Evolutionary conservation across 2,888 invertebrate species (phyloP), one percentile per base, ranked within the genome.

Genomic region (Eristalis arbustorum): DNA sequence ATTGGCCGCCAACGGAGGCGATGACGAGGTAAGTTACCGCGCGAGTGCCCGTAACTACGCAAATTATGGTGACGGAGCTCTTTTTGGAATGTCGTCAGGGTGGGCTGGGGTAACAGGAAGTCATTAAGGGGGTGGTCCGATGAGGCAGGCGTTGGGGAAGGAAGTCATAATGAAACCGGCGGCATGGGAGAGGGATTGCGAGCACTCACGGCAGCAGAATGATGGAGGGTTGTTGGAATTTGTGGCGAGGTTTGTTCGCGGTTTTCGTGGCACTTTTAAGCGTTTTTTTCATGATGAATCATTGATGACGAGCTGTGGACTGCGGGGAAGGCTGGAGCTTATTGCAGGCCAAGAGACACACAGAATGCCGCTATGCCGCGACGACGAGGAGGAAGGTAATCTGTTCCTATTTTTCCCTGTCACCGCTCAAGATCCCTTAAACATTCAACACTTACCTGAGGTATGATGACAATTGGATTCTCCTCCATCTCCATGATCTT

Each of bases 401-500:
- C n/a, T n/a, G n/a, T n/a, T n/a, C n/a, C n/a, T n/a, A n/a, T n/a
- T n/a, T n/a, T n/a, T n/a, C n/a, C n/a, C n/a, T n/a, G n/a, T n/a
- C n/a, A n/a, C n/a, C n/a, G n/a, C n/a, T n/a, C n/a, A n/a, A n/a
- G n/a, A n/a, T n/a, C n/a, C n/a, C n/a, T n/a, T n/a, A n/a, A n/a
- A n/a, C n/a, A n/a, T n/a, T n/a, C n/a, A n/a, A n/a, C n/a, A 64
- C 81, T 83, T 80, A 92, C 92, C 91, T 93, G 93, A 59, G 93
- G 93, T 89, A 93, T 93, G 42, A 93, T 93, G 63, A 93, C 92
- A 88, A 93, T 93, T 66, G 93, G 92, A 90, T 93, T 93, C 88
- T 93, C 93, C 83, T 92, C 92, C 82, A 92, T 91, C 89, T 93
- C 93, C 88, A 92, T 91, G 64, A 93, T 93, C 88, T 93, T 92